Evolutionary conservation across 2,797 vertebrate genomes (phyloP), one percentile per base, ranked within the genome.

Genomic region (Remorina albescens): DNA sequence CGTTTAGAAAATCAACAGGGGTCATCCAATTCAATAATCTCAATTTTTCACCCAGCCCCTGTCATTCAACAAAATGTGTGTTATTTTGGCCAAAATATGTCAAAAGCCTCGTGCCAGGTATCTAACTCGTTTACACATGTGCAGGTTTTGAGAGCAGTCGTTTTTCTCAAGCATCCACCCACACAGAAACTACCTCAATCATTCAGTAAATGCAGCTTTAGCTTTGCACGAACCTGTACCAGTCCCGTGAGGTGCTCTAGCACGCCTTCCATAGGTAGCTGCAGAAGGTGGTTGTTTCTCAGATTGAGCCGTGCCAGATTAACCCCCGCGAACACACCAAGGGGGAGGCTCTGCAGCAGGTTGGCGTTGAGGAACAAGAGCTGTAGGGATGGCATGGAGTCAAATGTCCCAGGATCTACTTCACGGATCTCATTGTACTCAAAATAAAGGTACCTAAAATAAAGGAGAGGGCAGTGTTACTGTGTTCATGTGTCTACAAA

Each of bases 351-450:
- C 76, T 94, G 95, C 83, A 99, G 94, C 66, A 98, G 91, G 88
- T 99, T 99, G 91, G 98, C 97, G 82, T 99, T 99, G 67, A 99
- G 96, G 88, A 99, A 98, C 67, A 99, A 88, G 79, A 99, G 95
- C 88, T 97, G 94, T 60, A 99, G 94, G 21, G 97, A 96, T 37
- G 97, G 96, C 97, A 99, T 97, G 1, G 95, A 93, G 56, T 98
- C 94, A 68, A 99, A 97, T 18, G 97, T 97, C 57, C 96, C 97
- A 0, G 97, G 95, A 66, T 96, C 95, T 9, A 99, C 95, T 80
- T 97, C 93, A 60, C 95, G 95, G 84, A 99, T 98, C 61, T 96
- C 96, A 44, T 99, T 99, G 92, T 98, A 99, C 85, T 99, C 98
- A 93, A 99, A 95, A 23, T 99, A 99, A 80, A 99, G 92, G 78